Percentiles rank a stretch among this genome's conserved stretches.
These are phyloP conservation scores for Melospiza georgiana DNA, from an alignment of 2,113 vertebrate genomes.

Conservation along the genomic window DNA sequence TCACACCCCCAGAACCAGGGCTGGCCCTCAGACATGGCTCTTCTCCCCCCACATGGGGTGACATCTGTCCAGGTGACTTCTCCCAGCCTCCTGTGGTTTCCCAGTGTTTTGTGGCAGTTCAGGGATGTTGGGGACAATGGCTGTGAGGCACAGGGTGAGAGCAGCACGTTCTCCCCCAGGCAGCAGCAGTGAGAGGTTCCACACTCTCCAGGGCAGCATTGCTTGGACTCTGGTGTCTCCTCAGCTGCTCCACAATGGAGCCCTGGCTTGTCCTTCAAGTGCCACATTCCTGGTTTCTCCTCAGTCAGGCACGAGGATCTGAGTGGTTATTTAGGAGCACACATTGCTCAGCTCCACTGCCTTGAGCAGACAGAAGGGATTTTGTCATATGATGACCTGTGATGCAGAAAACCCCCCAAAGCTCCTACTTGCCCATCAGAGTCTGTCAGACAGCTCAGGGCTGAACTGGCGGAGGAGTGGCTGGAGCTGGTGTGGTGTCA, in stretches of 20 bases:
- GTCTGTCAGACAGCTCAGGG: background rate
- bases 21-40: background rate
- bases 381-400: background rate
- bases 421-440: background rate
- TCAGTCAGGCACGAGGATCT: no score
- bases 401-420: background rate
- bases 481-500: background rate
- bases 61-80: background rate
- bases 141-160: background rate
- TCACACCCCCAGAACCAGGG: background rate
- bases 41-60: background rate
- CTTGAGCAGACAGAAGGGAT: background rate
- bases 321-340: background rate
- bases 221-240: background rate
- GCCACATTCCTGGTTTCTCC: background rate
- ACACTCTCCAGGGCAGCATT: background rate
- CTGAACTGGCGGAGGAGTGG: background rate
- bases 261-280: background rate
- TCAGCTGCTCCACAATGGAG: background rate
- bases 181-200: background rate
- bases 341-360: background rate
- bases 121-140: no score
- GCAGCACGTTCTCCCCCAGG: background rate
- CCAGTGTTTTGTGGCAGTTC: background rate
- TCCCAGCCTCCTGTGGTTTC: background rate